Conservation (phyloP, 2,888 invertebrate genomes). For the Drosophila limbata region DNA sequence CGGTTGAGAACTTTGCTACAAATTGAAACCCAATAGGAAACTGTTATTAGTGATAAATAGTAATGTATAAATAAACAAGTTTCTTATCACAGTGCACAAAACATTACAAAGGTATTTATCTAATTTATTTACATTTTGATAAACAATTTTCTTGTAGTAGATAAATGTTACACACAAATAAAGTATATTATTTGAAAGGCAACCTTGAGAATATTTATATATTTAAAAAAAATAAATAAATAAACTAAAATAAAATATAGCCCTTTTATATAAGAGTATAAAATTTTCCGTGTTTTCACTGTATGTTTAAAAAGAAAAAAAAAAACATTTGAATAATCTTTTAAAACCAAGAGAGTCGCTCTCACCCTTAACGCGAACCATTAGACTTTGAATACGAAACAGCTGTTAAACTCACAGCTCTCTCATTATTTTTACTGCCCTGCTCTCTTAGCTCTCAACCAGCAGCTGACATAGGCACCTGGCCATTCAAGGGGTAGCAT, state of each 20-base stretch:
- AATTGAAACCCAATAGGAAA: background rate
- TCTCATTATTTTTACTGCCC: background rate
- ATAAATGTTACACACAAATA: conserved; percentile 1
- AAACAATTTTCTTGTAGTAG: background rate
- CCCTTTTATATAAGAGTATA: background rate
- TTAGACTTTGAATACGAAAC: background rate
- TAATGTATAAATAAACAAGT: background rate
- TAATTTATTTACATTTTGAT: conserved; percentile 10
- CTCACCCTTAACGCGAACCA: conserved; percentile 4
- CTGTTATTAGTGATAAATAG: background rate
- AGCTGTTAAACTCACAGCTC: conserved; percentile 32
- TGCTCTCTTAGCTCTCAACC: background rate
- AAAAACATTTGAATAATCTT: background rate
- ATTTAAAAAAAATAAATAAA: background rate
- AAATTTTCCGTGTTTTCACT: background rate
- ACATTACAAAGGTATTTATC: conserved; percentile 1
- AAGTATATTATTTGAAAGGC: background rate
- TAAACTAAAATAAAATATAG: background rate
- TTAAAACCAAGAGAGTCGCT: background rate
- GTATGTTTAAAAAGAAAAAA: background rate
- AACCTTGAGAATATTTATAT: background rate
- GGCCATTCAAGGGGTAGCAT: conserved; percentile 19
- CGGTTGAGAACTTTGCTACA: conserved; percentile 38
- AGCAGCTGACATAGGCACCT: conserved; percentile 42
- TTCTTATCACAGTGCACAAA: conserved; percentile 25